These are phyloP conservation scores for Lasioglossum zephyrum DNA, from an alignment of 2,888 invertebrate genomes.

Conservation along the genomic window DNA sequence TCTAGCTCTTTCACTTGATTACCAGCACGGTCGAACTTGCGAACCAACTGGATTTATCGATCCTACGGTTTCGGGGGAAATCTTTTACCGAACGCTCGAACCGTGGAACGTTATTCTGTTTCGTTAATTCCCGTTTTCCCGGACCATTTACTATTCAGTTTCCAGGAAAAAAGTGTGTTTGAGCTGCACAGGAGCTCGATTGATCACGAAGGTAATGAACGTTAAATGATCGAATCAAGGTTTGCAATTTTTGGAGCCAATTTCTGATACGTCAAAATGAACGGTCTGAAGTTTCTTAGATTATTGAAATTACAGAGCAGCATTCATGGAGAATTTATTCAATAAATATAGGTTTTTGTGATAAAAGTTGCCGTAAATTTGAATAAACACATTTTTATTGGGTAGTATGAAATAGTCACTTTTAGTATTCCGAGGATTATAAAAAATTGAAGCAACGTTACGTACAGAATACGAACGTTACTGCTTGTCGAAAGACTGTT, in stretches of 20 bases:
- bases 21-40: constrained; percentile 3
- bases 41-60: constrained; percentile 26
- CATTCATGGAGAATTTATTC: background rate
- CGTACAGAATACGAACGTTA: too few species aligned
- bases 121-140: constrained; percentile 6
- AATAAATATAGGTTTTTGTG: background rate
- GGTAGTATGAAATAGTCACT: background rate
- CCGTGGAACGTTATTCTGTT: background rate
- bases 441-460: background rate
- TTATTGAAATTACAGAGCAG: background rate
- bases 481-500: too few species aligned
- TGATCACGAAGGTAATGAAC: background rate
- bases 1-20: constrained; percentile 15
- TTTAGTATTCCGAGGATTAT: background rate
- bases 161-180: background rate
- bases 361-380: background rate
- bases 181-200: background rate
- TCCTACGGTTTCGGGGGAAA: background rate
- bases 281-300: background rate
- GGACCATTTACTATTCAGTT: background rate
- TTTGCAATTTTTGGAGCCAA: background rate
- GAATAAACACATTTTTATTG: background rate
- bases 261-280: background rate
- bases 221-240: background rate
- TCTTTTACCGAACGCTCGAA: background rate